Evolutionary conservation across 2,797 vertebrate genomes (phyloP).

Genomic region (Lacerta viridis): DNA sequence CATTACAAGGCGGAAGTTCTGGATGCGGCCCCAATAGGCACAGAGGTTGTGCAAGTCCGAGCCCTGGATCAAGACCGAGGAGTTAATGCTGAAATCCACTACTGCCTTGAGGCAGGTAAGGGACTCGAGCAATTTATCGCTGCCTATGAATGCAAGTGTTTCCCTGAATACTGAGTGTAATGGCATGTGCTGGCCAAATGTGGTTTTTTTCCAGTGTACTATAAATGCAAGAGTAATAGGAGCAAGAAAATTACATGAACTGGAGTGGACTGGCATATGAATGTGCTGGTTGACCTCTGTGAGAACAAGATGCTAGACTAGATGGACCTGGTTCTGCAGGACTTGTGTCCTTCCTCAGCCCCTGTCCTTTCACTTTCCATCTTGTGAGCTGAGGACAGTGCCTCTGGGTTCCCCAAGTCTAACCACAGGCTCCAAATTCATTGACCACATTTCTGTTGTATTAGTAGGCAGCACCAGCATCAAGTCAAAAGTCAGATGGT

Average conservation of each 20-base stretch:
- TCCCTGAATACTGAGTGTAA: neutral
- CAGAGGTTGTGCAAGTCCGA: conserved; percentile 89
- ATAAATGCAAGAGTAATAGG: neutral
- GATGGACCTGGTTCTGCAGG: too few species aligned
- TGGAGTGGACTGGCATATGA: neutral
- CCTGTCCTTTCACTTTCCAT: neutral
- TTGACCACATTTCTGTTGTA: neutral
- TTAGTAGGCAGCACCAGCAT: too few species aligned
- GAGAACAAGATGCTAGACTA: too few species aligned
- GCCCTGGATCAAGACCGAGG: conserved; percentile 92
- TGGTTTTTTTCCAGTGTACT: neutral
- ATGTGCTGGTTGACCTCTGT: neutral
- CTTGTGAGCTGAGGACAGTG: neutral
- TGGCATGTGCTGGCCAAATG: neutral
- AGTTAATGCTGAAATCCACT: conserved; percentile 90
- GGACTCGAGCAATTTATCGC: neutral
- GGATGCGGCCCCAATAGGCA: conserved; percentile 81
- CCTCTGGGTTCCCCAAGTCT: neutral
- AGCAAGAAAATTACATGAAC: neutral
- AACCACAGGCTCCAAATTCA: neutral
- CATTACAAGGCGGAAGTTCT: conserved; percentile 86
- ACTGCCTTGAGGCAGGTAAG: conserved; percentile 92
- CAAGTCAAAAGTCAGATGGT: too few species aligned
- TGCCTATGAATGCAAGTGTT: neutral
- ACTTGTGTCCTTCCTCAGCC: neutral